Conservation (phyloP, 2,113 vertebrate genomes). For the Catharus fuscescens region DNA sequence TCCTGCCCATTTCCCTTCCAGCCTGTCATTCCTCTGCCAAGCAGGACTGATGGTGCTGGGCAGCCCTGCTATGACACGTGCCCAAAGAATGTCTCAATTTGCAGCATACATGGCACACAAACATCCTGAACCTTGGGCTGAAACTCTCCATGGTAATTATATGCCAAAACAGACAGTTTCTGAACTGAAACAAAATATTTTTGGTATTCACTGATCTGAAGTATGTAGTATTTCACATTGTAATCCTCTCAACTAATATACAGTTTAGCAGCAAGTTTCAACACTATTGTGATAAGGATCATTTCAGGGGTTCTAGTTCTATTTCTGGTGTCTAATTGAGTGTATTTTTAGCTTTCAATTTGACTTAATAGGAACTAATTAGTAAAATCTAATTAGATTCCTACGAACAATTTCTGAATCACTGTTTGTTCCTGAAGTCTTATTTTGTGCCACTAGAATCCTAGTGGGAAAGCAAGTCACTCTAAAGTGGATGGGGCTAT, state of each 20-base stretch:
- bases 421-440: neutral
- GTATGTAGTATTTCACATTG: neutral
- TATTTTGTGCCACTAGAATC: neutral
- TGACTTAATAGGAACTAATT: neutral
- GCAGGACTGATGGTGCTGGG: neutral
- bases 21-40: neutral
- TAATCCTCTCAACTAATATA: neutral
- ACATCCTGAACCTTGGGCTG: neutral
- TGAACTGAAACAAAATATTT: neutral
- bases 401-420: neutral
- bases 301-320: neutral
- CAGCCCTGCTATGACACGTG: neutral
- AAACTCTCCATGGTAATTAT: neutral
- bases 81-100: neutral
- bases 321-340: neutral
- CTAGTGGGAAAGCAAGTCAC: neutral
- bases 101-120: neutral
- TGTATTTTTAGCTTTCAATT: neutral
- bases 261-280: neutral
- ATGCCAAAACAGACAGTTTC: neutral
- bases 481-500: neutral
- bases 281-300: neutral
- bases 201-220: neutral
- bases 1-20: neutral
- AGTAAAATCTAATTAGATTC: neutral